Conservation (phyloP, 1,140 invertebrate species). For the Stegodyphus mimosarum region DNA sequence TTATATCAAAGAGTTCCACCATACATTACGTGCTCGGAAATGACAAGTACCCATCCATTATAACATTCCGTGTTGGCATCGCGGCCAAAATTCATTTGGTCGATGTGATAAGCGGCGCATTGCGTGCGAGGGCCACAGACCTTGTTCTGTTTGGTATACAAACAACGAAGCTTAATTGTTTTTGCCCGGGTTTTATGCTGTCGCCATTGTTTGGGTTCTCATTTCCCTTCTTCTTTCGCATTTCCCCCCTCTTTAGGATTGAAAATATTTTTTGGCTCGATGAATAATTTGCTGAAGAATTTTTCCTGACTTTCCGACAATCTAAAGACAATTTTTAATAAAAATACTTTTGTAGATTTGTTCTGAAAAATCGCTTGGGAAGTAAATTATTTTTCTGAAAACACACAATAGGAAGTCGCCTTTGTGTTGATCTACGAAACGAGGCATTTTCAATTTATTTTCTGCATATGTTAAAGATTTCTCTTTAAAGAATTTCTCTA, state of each 20-base stretch:
- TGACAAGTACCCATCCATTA: background rate
- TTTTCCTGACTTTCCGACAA: background rate
- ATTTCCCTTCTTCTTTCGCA: background rate
- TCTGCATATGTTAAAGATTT: no score
- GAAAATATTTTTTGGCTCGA: background rate
- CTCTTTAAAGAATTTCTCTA: no score
- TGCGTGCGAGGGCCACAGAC: background rate
- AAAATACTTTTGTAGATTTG: no score
- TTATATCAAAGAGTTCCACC: background rate
- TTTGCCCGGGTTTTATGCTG: conserved; percentile 19
- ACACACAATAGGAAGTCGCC: no score
- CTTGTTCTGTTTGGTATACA: conserved; percentile 10
- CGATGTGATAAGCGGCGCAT: conserved; percentile 41
- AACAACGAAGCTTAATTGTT: conserved; percentile 38
- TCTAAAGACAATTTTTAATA: no score
- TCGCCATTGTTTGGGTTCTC: conserved; percentile 2
- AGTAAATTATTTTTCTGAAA: no score
- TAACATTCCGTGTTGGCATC: conserved; percentile 10
- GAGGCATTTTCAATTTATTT: no score
- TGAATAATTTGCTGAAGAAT: background rate
- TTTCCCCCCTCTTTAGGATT: background rate
- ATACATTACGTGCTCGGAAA: conserved; percentile 21
- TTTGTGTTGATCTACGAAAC: no score
- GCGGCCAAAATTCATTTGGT: conserved; percentile 37
- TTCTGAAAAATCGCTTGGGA: no score